Base-by-base conservation (phyloP, 2,113 vertebrate genomes). In the Nettapus auritus region DNA sequence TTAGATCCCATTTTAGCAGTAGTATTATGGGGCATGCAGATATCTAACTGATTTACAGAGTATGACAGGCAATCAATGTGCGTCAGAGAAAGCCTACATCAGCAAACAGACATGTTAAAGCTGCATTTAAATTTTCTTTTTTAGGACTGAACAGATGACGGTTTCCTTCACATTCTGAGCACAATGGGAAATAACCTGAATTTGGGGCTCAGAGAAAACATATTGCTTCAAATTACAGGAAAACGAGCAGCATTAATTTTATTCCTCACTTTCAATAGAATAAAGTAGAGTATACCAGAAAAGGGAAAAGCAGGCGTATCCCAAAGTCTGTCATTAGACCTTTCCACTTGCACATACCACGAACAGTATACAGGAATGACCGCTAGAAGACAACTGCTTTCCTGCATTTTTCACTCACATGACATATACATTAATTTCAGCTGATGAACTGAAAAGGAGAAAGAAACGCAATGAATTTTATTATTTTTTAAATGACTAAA, bases 41-140 rank as follows among this genome's bases (percentile, higher is more conserved):
- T 69, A 76, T 34, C 36, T 34, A 75, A 63, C 88, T 97, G 66
- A 93, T 96, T 95, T 96, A 97, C 91, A 55, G 60, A 69, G 11
- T 82, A 31, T 88, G 85, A 95, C 82, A 92, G 86, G 44, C 89
- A 88, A 94, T 94, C 74, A 29, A 18, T 69, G 73, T 22, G 29
- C n/a, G n/a, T 92, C 82, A 93, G 77, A 95, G 92, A 70, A 94
- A 97, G 87, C 28, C 77, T 56, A 71, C 60, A 88, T 90, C 76
- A 93, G 85, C 93, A 92, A 52, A 87, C 53, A 93, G 86, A 78
- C 56, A 86, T 29, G 23, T 48, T 26, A 70, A 71, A 90, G 62
- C 33, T 19, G 18, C 78, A 81, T 86, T 67, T 76, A 56, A 83
- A 89, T 85, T 94, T 84, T 89, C 33, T 56, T 82, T 93, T 92